phyloP scores from a whole-genome alignment of 2,113 vertebrate genomes.

The Oreochromis aureus region DNA sequence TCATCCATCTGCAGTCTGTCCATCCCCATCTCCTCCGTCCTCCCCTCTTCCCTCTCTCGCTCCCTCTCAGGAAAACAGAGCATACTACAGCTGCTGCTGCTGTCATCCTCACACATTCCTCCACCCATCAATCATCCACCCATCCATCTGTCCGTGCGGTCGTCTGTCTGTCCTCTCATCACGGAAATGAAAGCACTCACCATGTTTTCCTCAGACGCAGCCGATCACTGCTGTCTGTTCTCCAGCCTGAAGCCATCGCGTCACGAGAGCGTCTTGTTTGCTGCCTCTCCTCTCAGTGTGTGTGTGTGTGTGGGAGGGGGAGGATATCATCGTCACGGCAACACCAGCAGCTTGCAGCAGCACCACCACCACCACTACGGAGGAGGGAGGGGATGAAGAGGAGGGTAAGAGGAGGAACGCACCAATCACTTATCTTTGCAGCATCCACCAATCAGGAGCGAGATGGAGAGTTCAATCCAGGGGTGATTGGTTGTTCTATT shows the following conservation, averaged over 20 bases:
- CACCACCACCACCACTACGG: slow-evolving; percentile 22
- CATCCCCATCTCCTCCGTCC: neutral
- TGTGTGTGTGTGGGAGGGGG: neutral
- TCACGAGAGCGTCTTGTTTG: slow-evolving; percentile 40
- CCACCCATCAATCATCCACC: neutral
- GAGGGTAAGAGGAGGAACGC: neutral
- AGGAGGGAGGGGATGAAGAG: neutral
- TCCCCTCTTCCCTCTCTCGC: neutral
- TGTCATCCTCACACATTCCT: slow-evolving; percentile 44
- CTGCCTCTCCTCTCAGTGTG: slow-evolving; percentile 17
- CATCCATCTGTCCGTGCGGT: neutral
- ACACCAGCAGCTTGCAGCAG: slow-evolving; percentile 60
- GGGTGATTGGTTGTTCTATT: slow-evolving; percentile 1
- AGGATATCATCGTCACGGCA: slow-evolving; percentile 55
- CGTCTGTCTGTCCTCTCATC: neutral
- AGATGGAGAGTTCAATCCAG: neutral
- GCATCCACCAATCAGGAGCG: slow-evolving; percentile 21
- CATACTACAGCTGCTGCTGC: slow-evolving; percentile 57
- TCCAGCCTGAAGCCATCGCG: slow-evolving; percentile 47
- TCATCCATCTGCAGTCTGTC: neutral
- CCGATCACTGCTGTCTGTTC: neutral
- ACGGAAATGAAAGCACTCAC: slow-evolving; percentile 24
- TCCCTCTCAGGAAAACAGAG: neutral
- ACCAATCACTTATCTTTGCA: neutral
- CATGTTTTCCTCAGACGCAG: neutral